phyloP scores from a whole-genome alignment of 2,888 invertebrate genomes.

The Encarsia formosa region DNA sequence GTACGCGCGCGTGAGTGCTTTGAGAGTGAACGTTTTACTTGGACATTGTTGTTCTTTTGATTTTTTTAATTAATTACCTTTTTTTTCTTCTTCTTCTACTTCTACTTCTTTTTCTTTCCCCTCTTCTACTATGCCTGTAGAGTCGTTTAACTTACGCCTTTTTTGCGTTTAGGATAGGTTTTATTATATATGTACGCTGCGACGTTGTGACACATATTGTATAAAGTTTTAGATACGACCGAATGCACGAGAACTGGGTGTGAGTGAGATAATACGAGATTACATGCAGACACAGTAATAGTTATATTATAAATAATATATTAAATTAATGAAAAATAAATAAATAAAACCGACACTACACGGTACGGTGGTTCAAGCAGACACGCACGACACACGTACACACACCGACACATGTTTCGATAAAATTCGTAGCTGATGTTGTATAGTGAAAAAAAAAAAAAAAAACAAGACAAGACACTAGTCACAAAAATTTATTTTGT shows the following conservation, averaged over 20 bases:
- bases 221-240: slow-evolving; percentile 19
- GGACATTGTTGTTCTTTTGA: slow-evolving; percentile 16
- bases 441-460: slow-evolving; percentile 8
- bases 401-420: slow-evolving; percentile 3
- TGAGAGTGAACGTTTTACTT: slow-evolving; percentile 1
- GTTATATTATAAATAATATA: slow-evolving; percentile 4
- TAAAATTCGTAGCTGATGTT: slow-evolving; percentile 21
- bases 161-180: slow-evolving; percentile 29
- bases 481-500: slow-evolving; percentile 30
- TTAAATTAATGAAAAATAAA: slow-evolving; percentile 1
- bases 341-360: slow-evolving; percentile 5
- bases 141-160: too few species aligned
- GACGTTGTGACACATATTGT: slow-evolving; percentile 29
- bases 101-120: too few species aligned
- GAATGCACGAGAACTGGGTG: slow-evolving; percentile 11
- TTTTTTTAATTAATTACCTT: too few species aligned
- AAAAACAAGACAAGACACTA: slow-evolving; percentile 22
- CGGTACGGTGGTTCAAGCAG: slow-evolving; percentile 8
- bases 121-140: too few species aligned
- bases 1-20: slow-evolving; percentile 20
- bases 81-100: too few species aligned
- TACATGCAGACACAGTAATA: not conserved
- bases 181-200: slow-evolving; percentile 34
- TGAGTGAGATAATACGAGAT: not conserved
- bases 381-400: slow-evolving; percentile 4